These are phyloP conservation scores for Protaetia brevitarsis DNA, from an alignment of 1,140 invertebrate species.

Conservation along the genomic window DNA sequence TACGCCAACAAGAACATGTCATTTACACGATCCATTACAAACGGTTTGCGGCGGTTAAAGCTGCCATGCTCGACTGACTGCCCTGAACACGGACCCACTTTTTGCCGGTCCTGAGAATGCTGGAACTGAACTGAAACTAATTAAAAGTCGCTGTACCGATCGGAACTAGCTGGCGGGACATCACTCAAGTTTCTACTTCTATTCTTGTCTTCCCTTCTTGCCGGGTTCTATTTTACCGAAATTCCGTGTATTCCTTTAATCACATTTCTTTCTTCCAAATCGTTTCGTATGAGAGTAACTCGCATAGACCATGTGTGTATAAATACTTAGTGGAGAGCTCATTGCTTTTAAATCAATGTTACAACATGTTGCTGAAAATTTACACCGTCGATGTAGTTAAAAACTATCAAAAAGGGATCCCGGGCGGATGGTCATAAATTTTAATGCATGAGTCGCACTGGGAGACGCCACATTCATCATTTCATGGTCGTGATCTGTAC, in stretches of 20 bases:
- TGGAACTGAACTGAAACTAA: conserved; percentile 43
- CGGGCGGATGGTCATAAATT: conserved; percentile 45
- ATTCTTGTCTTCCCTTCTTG: not conserved
- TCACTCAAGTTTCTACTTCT: conserved; percentile 30
- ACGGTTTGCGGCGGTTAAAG: conserved; percentile 34
- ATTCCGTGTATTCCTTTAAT: not conserved
- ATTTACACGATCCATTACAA: conserved; percentile 39
- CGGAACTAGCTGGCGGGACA: conserved; percentile 35
- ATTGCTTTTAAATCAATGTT: no score
- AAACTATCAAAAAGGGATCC: conserved; percentile 20
- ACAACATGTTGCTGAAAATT: conserved; percentile 19
- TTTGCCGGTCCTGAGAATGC: conserved; percentile 37
- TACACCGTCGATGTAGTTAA: not conserved
- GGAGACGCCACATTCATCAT: conserved; percentile 48
- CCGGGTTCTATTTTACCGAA: not conserved
- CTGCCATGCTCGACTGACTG: conserved; percentile 38
- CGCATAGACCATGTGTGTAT: no score
- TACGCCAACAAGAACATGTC: conserved; percentile 32
- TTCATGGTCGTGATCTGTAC: conserved; percentile 35
- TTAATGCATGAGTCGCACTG: conserved; percentile 43
- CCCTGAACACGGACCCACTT: conserved; percentile 37
- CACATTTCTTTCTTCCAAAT: not conserved
- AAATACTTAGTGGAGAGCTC: no score
- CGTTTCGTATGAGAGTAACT: no score
- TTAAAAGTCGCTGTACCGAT: conserved; percentile 38